These are phyloP conservation scores for Hippasteria phrygiana DNA, from an alignment of 53 echinoderm and acorn worm genomes.

Conservation along the genomic window DNA sequence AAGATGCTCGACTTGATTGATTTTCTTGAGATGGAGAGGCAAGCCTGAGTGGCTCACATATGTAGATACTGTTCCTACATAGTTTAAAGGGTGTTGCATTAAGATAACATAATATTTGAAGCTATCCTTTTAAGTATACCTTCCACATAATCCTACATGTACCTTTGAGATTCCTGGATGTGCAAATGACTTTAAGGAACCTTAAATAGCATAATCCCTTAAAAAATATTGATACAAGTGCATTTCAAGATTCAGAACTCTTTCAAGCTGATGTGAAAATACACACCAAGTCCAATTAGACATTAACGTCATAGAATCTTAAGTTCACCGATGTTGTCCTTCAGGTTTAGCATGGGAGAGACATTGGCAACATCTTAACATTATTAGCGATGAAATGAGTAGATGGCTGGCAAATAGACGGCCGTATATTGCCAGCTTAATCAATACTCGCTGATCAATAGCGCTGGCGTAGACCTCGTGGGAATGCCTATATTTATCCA, in stretches of 20 bases:
- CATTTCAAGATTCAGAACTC: neutral
- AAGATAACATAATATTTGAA: neutral
- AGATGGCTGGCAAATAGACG: neutral
- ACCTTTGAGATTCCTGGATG: too few relatives aligned
- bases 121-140: too few relatives aligned
- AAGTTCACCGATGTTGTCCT: too few relatives aligned
- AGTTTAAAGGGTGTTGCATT: neutral
- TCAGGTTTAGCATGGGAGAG: neutral
- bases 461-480: neutral
- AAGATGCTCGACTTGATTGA: slow-evolving; percentile 41
- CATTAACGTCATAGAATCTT: too few relatives aligned
- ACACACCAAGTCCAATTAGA: neutral
- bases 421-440: neutral
- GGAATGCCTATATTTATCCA: slow-evolving; percentile 27
- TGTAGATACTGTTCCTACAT: neutral
- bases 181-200: neutral
- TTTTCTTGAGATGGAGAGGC: slow-evolving; percentile 8
- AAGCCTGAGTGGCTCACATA: neutral
- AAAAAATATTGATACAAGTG: too few relatives aligned
- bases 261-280: neutral
- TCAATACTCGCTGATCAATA: slow-evolving; percentile 31
- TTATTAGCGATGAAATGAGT: neutral
- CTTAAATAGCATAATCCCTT: too few relatives aligned
- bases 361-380: neutral
- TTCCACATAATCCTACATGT: too few relatives aligned